phyloP scores from a whole-genome alignment of 2,113 vertebrate genomes.

The Pseudopodoces humilis region DNA sequence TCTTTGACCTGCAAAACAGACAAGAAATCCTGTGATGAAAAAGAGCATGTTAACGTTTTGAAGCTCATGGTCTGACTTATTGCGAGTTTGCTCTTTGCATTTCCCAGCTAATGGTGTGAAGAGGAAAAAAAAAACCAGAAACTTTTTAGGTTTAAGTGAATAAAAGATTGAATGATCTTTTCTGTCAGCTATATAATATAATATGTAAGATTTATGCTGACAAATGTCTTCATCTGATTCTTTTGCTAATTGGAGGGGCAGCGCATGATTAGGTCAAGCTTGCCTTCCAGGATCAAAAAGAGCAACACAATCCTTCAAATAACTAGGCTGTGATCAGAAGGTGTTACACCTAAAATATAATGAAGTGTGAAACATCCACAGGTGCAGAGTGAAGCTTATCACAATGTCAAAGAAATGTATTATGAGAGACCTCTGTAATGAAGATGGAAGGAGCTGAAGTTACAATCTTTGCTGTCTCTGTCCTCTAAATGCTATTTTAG shows the following conservation, averaged over 20 bases:
- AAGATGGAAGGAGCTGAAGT: slow-evolving; percentile 38
- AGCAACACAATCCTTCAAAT: neutral
- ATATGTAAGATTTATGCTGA: neutral
- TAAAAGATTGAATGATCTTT: slow-evolving; percentile 10
- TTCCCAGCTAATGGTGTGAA: slow-evolving; percentile 17
- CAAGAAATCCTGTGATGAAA: neutral
- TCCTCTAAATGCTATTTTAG: slow-evolving; percentile 31
- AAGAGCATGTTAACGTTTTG: neutral
- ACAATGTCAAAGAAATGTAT: neutral
- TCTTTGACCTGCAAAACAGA: slow-evolving; percentile 6
- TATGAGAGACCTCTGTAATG: neutral
- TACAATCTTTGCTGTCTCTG: slow-evolving; percentile 33
- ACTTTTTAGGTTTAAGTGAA: neutral
- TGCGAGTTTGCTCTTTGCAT: neutral
- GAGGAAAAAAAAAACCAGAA: neutral
- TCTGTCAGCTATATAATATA: neutral
- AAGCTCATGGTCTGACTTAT: neutral
- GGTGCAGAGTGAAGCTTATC: neutral
- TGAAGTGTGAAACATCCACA: neutral
- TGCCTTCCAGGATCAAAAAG: slow-evolving; percentile 18
- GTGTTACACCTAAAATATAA: neutral
- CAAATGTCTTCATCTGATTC: neutral
- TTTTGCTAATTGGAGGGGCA: neutral
- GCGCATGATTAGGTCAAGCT: neutral
- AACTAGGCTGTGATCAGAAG: neutral